These are phyloP conservation scores for Oplegnathus fasciatus DNA, from an alignment of 2,113 vertebrate species.

Conservation along the genomic window DNA sequence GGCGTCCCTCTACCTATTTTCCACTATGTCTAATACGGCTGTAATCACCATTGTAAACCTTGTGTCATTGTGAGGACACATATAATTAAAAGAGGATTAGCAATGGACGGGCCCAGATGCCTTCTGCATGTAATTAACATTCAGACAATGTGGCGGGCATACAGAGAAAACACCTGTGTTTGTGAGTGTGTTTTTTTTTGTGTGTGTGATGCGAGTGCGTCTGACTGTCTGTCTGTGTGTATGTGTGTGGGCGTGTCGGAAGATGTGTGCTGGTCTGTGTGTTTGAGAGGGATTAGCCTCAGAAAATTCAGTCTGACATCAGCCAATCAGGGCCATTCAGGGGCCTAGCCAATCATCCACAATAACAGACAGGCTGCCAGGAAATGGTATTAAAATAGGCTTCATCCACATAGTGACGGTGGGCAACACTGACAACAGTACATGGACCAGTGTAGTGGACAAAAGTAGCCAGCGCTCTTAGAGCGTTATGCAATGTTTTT, in stretches of 20 bases:
- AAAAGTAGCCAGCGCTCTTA: not conserved
- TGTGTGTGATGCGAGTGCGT: not conserved
- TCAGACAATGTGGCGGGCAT: constrained; percentile 79
- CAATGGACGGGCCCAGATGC: constrained; percentile 79
- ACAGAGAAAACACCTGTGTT: constrained; percentile 81
- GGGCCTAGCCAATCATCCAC: constrained; percentile 56
- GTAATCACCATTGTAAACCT: constrained; percentile 82
- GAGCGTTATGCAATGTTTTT: not conserved
- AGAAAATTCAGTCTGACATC: constrained; percentile 61
- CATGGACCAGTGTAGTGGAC: not conserved
- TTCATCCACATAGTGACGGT: constrained; percentile 14
- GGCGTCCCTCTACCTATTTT: constrained; percentile 66
- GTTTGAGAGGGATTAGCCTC: constrained; percentile 65
- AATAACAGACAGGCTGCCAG: constrained; percentile 41
- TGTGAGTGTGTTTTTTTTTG: constrained; percentile 33
- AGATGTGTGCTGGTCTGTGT: constrained; percentile 36
- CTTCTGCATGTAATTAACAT: constrained; percentile 84
- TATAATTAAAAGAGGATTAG: constrained; percentile 85
- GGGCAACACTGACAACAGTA: not conserved
- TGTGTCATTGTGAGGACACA: constrained; percentile 82
- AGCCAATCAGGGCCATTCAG: constrained; percentile 65
- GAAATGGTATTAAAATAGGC: constrained; percentile 44
- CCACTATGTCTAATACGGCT: constrained; percentile 74
- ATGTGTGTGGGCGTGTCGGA: constrained; percentile 54
- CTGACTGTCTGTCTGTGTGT: not conserved